A percentile compares a stretch with the other conserved stretches of the same genome.
Evolutionary conservation across 2,888 invertebrate genomes (phyloP).

Genomic region (Apamea epomidion): DNA sequence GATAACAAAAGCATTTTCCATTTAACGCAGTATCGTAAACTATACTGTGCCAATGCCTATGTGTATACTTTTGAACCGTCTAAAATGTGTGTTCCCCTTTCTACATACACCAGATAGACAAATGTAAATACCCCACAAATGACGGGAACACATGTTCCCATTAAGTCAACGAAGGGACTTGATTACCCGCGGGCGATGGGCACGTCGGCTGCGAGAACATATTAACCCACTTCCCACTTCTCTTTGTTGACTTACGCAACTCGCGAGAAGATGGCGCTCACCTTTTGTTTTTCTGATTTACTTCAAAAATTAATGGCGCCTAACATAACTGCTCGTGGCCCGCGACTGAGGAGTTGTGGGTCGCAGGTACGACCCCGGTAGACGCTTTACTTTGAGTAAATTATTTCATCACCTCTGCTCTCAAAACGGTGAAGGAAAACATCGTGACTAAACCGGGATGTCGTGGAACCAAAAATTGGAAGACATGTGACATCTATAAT

Average conservation of each 20-base stretch:
- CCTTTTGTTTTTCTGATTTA: constrained; percentile 15
- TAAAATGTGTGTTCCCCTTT: constrained; percentile 14
- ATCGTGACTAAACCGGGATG: background rate
- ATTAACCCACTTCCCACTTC: constrained; percentile 52
- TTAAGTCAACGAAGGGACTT: constrained; percentile 57
- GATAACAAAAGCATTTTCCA: background rate
- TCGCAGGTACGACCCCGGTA: background rate
- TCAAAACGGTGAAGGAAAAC: background rate
- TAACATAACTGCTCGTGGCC: background rate
- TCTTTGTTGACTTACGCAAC: constrained; percentile 37
- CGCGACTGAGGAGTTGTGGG: background rate
- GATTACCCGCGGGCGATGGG: constrained; percentile 53
- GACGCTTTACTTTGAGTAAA: background rate
- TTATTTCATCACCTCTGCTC: background rate
- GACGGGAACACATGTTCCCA: constrained; percentile 60
- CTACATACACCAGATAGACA: constrained; percentile 19
- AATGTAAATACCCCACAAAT: constrained; percentile 52
- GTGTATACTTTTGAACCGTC: background rate
- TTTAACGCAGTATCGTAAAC: background rate
- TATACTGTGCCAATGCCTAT: background rate
- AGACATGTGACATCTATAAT: background rate
- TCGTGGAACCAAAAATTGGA: background rate
- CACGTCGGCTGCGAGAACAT: constrained; percentile 22
- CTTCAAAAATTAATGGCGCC: background rate
- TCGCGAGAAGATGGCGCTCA: constrained; percentile 14